Conservation (phyloP, 2,797 vertebrate genomes). For the Myripristis jacobus region DNA sequence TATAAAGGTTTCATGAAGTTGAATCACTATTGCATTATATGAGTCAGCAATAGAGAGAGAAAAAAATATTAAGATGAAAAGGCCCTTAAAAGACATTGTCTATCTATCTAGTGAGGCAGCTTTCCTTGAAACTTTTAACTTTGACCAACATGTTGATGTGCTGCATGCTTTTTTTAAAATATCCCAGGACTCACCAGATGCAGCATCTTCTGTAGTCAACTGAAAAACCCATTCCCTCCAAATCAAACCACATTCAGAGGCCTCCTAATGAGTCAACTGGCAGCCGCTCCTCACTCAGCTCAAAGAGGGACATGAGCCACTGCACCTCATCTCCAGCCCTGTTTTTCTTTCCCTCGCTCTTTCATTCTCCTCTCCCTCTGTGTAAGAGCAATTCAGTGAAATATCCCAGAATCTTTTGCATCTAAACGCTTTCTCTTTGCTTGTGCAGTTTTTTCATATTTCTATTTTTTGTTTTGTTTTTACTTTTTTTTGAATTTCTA, state of each 20-base stretch:
- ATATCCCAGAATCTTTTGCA: too few species aligned
- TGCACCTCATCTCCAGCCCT: neutral
- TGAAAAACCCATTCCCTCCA: conserved; percentile 24
- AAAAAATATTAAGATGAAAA: too few species aligned
- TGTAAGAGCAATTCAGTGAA: too few species aligned
- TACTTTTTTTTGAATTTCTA: neutral
- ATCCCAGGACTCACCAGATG: conserved; percentile 9
- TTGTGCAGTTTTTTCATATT: neutral
- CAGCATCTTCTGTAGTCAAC: conserved; percentile 7
- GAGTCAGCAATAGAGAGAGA: too few species aligned
- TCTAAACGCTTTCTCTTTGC: neutral
- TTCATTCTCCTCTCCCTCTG: neutral
- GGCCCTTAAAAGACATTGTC: too few species aligned
- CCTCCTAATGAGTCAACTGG: conserved; percentile 11
- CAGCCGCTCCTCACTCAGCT: conserved; percentile 14
- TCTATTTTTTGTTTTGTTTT: neutral
- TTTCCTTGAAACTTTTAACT: conserved; percentile 4
- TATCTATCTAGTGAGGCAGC: neutral
- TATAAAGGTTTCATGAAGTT: conserved; percentile 10
- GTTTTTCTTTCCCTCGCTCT: neutral
- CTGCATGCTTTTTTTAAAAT: conserved; percentile 10
- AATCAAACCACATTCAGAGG: conserved; percentile 28
- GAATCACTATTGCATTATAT: neutral
- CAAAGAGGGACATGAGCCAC: conserved; percentile 8
- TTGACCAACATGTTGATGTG: neutral